These are phyloP conservation scores for Plagodis pulveraria DNA, from an alignment of 2,888 invertebrate species.

Conservation along the genomic window DNA sequence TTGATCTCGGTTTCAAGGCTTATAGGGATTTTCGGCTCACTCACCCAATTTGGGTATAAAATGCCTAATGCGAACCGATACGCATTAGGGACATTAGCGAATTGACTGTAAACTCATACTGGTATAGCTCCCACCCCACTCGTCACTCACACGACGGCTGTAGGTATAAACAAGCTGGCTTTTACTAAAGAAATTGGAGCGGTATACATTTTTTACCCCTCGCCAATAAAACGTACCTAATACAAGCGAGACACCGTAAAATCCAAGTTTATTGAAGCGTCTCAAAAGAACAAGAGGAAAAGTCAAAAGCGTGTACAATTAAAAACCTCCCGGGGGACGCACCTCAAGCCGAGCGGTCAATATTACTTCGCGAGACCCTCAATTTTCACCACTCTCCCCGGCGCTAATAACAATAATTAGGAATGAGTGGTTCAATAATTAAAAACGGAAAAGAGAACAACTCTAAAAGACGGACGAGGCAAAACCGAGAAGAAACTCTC, in stretches of 20 bases:
- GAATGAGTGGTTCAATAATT: slow-evolving; percentile 86
- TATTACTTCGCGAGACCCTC: slow-evolving; percentile 79
- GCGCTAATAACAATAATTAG: slow-evolving; percentile 86
- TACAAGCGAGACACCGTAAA: slow-evolving; percentile 73
- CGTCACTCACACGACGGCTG: slow-evolving; percentile 21
- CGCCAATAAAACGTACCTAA: slow-evolving; percentile 65
- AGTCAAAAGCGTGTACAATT: slow-evolving; percentile 82
- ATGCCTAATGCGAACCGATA: slow-evolving; percentile 73
- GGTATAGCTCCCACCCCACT: slow-evolving; percentile 21
- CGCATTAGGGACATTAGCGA: slow-evolving; percentile 78
- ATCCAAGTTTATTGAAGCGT: slow-evolving; percentile 79
- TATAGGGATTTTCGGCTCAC: slow-evolving; percentile 77
- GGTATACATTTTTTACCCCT: slow-evolving; percentile 51
- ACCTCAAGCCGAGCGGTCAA: slow-evolving; percentile 79
- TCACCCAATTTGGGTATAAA: slow-evolving; percentile 80
- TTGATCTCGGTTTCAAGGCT: slow-evolving; percentile 83
- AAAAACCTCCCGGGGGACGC: slow-evolving; percentile 76
- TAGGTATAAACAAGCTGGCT: slow-evolving; percentile 13
- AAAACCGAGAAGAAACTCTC: slow-evolving; percentile 56
- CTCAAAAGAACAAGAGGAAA: slow-evolving; percentile 79
- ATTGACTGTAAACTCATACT: slow-evolving; percentile 59
- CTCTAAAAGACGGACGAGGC: slow-evolving; percentile 64
- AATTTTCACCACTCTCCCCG: slow-evolving; percentile 83
- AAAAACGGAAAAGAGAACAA: slow-evolving; percentile 85
- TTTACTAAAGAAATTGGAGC: slow-evolving; percentile 34